Evolutionary conservation across 2,888 invertebrate genomes (phyloP).

Genomic region (Taenaris catops): DNA sequence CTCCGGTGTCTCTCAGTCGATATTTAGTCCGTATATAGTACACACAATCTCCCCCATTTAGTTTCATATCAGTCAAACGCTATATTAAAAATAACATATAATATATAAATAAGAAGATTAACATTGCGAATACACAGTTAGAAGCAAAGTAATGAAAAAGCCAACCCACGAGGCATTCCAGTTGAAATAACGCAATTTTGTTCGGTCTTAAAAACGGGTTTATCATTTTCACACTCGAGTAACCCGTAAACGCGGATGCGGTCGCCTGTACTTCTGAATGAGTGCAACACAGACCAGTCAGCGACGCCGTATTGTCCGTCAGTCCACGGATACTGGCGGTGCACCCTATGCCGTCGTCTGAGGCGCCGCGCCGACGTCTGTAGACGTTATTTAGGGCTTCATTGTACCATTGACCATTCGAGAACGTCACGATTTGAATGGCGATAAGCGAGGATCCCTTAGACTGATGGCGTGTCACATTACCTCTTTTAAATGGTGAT

Average conservation of each 20-base stretch:
- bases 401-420: constrained; percentile 63
- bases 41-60: no score
- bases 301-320: constrained; percentile 62
- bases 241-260: constrained; percentile 54
- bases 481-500: constrained; percentile 33
- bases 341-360: constrained; percentile 48
- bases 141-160: background rate
- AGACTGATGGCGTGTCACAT: constrained; percentile 67
- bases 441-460: constrained; percentile 59
- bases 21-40: no score
- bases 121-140: no score
- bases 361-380: constrained; percentile 68
- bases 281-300: constrained; percentile 57
- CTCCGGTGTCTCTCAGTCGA: no score
- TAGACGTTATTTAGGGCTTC: constrained; percentile 69
- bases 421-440: constrained; percentile 55
- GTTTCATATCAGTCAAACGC: no score
- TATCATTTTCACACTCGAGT: constrained; percentile 49
- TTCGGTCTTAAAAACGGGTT: constrained; percentile 30
- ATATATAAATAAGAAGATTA: no score
- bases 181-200: constrained; percentile 6
- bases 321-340: constrained; percentile 45
- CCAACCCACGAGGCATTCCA: background rate
- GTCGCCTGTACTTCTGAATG: constrained; percentile 43
- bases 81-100: no score